These are phyloP conservation scores for Axea sp. DNA, from an alignment of 2,888 invertebrate species.

Conservation along the genomic window DNA sequence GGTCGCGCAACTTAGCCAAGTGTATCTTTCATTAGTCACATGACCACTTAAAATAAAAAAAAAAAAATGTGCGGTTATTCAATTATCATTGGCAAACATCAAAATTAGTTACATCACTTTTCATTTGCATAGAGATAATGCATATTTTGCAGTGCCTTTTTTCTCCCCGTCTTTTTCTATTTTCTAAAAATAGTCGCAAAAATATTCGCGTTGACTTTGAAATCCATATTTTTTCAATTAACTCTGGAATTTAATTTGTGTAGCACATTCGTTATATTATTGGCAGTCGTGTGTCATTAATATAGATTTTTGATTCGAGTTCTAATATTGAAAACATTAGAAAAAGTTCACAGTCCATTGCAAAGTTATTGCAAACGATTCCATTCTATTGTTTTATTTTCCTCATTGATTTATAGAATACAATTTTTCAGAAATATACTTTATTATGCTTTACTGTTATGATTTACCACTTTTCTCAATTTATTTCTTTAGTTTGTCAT, in stretches of 20 bases:
- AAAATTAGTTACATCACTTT: constrained; percentile 36
- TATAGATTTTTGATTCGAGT: no score
- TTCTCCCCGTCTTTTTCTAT: background rate
- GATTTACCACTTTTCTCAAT: no score
- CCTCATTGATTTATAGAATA: no score
- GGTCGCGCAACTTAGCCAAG: background rate
- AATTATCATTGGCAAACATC: constrained; percentile 39
- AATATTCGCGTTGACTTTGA: constrained; percentile 3
- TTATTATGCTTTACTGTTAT: no score
- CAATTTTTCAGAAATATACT: no score
- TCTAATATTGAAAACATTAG: no score
- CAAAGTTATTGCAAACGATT: no score
- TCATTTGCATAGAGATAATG: constrained; percentile 30
- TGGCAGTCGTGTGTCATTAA: no score
- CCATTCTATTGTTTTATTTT: no score
- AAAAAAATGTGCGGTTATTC: constrained; percentile 34
- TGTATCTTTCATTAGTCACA: constrained; percentile 16
- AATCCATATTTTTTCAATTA: constrained; percentile 2
- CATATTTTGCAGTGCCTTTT: constrained; percentile 3
- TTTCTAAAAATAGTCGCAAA: constrained; percentile 13
- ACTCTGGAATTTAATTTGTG: background rate
- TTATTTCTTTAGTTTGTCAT: no score
- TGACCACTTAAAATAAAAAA: constrained; percentile 39
- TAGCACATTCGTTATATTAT: no score
- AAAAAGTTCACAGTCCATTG: no score